Conservation (phyloP, 1,140 invertebrate genomes). For the Drosophila setifemur region DNA sequence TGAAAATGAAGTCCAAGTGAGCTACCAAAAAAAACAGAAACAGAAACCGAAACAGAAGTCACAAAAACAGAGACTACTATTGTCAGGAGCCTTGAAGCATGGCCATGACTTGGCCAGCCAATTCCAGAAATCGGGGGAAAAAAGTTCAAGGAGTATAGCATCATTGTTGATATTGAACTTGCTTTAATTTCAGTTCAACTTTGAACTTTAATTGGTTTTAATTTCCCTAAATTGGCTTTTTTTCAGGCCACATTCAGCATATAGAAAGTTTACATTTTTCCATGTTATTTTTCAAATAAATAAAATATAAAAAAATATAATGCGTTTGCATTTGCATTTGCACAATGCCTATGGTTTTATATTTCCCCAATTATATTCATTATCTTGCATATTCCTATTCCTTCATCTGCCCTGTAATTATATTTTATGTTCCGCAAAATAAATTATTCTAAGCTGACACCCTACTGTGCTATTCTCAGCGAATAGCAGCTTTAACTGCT, state of each 20-base stretch:
- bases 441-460: background rate
- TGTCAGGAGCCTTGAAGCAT: conserved; percentile 28
- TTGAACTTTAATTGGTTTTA: background rate
- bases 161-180: too few relatives aligned
- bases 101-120: conserved; percentile 32
- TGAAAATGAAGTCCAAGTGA: conserved; percentile 22
- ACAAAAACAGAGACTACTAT: conserved; percentile 24
- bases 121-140: background rate
- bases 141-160: background rate
- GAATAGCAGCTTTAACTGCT: background rate
- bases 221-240: too few relatives aligned
- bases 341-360: too few relatives aligned
- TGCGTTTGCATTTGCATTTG: too few relatives aligned
- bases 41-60: background rate
- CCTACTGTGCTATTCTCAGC: background rate
- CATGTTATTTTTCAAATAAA: too few relatives aligned
- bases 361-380: background rate
- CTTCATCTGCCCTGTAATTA: conserved; percentile 3
- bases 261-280: too few relatives aligned
- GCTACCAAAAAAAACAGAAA: conserved; percentile 2
- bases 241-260: too few relatives aligned
- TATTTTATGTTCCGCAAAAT: background rate
- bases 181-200: background rate
- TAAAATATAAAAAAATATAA: too few relatives aligned
- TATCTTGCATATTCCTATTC: background rate